These are phyloP conservation scores for Sinonovacula constricta DNA, from an alignment of 1,140 invertebrate genomes.

Conservation along the genomic window DNA sequence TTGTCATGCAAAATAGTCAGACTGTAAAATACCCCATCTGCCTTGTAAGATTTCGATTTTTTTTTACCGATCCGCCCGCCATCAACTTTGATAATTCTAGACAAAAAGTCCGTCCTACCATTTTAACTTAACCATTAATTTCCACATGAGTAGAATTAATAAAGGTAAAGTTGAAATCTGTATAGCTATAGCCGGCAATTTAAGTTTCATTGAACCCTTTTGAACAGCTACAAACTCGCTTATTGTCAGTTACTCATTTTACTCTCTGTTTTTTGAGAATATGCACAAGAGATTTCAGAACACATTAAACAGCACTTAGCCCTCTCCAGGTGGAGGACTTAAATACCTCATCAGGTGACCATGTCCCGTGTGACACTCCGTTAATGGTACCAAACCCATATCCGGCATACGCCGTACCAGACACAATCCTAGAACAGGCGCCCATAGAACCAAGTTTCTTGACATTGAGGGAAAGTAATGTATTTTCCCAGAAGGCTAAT, in stretches of 20 bases:
- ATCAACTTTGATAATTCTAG: conserved; percentile 1
- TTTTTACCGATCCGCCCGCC: not conserved
- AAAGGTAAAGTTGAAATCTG: conserved; percentile 17
- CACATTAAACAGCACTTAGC: not conserved
- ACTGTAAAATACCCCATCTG: not conserved
- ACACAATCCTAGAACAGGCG: too few species aligned
- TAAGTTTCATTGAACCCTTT: conserved; percentile 6
- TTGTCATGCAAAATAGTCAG: not conserved
- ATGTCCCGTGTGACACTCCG: conserved; percentile 19
- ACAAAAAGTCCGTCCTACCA: not conserved
- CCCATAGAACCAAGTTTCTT: not conserved
- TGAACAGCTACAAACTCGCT: not conserved
- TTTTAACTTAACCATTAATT: not conserved
- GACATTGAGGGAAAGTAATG: too few species aligned
- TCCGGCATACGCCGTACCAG: conserved; percentile 14
- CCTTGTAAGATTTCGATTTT: not conserved
- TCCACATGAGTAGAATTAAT: conserved; percentile 33
- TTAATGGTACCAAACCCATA: conserved; percentile 17
- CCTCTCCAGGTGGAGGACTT: conserved; percentile 14
- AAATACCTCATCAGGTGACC: not conserved
- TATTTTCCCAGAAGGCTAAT: conserved; percentile 7
- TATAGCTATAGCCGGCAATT: conserved; percentile 17
- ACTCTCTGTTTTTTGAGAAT: not conserved
- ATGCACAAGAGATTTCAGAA: not conserved
- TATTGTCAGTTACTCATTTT: conserved; percentile 23